Conservation (phyloP, 2,888 invertebrate genomes). For the Poecilobothrus nobilitatus region DNA sequence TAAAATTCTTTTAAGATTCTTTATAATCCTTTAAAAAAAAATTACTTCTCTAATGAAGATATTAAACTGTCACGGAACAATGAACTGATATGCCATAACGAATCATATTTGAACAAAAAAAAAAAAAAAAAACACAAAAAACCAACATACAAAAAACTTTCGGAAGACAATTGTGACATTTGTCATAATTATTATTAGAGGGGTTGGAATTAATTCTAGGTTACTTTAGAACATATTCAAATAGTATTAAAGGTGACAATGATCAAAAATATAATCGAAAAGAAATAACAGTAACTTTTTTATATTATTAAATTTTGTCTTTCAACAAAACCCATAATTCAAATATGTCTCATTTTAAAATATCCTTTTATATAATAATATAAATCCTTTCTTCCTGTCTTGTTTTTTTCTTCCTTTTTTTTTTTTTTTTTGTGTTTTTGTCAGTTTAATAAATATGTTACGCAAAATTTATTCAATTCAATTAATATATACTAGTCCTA, state of each 20-base stretch:
- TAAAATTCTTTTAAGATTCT: neutral
- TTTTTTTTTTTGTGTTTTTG: too few species aligned
- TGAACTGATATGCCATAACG: constrained; percentile 26
- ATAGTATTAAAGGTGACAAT: too few species aligned
- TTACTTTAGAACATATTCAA: too few species aligned
- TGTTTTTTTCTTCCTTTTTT: constrained; percentile 12
- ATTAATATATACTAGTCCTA: too few species aligned
- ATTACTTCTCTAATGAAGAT: constrained; percentile 26
- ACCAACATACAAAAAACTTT: constrained; percentile 19
- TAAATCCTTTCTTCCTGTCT: constrained; percentile 12
- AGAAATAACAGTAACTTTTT: neutral
- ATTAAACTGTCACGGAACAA: constrained; percentile 27
- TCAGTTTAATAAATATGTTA: too few species aligned
- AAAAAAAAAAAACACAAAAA: constrained; percentile 23
- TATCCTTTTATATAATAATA: neutral
- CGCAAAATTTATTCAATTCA: too few species aligned
- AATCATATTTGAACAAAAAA: constrained; percentile 25
- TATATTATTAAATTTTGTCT: neutral
- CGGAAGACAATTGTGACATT: constrained; percentile 16
- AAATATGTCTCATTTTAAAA: neutral
- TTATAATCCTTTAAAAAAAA: constrained; percentile 17
- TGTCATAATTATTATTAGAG: constrained; percentile 8
- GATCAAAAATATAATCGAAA: too few species aligned
- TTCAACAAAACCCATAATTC: constrained; percentile 1
- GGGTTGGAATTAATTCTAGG: neutral